Evolutionary conservation across 2,888 invertebrate species (phyloP), one percentile per base, ranked within the genome.

Genomic region (Limenitis camilla): DNA sequence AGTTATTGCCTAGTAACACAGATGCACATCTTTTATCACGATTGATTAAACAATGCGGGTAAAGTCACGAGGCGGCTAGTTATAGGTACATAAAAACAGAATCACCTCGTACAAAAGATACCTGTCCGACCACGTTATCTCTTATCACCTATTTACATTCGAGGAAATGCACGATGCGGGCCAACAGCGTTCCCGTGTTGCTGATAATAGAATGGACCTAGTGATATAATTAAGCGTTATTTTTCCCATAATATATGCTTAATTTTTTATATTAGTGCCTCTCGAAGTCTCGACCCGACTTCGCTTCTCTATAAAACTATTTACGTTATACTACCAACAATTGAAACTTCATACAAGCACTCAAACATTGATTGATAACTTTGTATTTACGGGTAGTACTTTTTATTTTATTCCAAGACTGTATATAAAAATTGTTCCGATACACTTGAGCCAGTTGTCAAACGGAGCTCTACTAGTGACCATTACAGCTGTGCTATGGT

Each of bases 91-190:
- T 32, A 44, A 29, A 11, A 38, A 32, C 33, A 39, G 35, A 40
- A 40, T 38, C 36, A 36, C 40, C 35, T 32, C 41, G 47, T 50
- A 46, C 40, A 45, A 35, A 44, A 50, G 56, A 53, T 50, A 46
- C 46, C 49, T 51, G 54, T 46, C 42, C 52, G 52, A 57, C 49
- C 51, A 46, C 31, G 35, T 50, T 64, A 64, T 62, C 63, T 57
- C 51, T 59, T 61, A 64, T 64, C 63, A 49, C 58, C 58, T 52
- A 62, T 63, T 64, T 57, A 59, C 60, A 62, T 63, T 62, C 56
- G 61, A 63, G 59, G 61, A 61, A 64, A 59, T 55, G 50, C 47
- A 45, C 55, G 32, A 65, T 66, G 65, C 66, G 65, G 66, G 66
- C 57, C 45, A 55, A 60, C 63, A 52, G 50, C 52, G 50, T 50